phyloP scores from a whole-genome alignment of 2,113 vertebrate species.

The Castor canadensis region DNA sequence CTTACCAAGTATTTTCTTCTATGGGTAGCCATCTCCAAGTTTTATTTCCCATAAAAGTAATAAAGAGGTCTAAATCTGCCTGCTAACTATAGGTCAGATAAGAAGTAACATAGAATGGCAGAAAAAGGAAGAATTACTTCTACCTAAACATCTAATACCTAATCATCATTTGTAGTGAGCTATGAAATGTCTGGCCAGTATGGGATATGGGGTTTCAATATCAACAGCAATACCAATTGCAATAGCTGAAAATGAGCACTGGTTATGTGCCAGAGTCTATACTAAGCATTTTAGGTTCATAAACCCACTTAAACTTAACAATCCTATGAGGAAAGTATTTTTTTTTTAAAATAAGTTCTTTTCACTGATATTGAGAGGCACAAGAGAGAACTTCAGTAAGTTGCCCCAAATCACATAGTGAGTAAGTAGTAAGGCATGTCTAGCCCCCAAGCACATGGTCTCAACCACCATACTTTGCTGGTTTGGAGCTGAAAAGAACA shows the following conservation, averaged over 20 bases:
- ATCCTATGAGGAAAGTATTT: not conserved
- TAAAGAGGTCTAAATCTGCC: not conserved
- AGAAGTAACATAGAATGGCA: not conserved
- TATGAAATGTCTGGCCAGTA: not conserved
- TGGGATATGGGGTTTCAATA: not conserved
- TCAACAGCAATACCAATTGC: rapidly evolving
- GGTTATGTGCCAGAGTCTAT: not conserved
- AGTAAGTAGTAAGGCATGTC: not conserved
- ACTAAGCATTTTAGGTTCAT: not conserved
- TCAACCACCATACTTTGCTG: not conserved
- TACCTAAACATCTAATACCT: not conserved
- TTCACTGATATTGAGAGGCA: not conserved
- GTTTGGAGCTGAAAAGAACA: rapidly evolving
- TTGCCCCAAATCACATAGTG: not conserved
- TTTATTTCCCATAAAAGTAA: slow-evolving; percentile 27
- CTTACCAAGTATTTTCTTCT: not conserved
- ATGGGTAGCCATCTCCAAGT: not conserved
- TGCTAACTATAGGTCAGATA: not conserved
- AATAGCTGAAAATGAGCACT: not conserved
- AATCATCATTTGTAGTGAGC: not conserved
- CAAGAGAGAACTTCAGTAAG: not conserved
- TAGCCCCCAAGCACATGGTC: not conserved
- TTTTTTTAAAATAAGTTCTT: not conserved
- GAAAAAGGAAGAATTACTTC: not conserved
- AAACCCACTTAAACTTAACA: not conserved